Evolutionary conservation across 2,113 vertebrate species (phyloP).

Genomic region (Ardeotis arabs): DNA sequence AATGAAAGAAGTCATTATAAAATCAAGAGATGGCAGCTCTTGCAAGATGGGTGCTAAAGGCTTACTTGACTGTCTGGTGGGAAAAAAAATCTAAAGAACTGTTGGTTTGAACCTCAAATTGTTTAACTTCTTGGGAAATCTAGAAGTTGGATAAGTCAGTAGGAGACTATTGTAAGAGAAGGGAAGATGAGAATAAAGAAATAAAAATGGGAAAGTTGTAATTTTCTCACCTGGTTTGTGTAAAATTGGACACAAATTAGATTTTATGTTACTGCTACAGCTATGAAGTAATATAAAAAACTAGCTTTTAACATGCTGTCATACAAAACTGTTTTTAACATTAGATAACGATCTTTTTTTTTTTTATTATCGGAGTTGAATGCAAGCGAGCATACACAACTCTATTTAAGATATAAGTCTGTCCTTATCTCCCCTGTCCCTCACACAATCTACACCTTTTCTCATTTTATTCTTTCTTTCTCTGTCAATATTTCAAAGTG

Average conservation of each 20-base stretch:
- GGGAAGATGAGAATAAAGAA: background rate
- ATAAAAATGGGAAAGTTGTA: background rate
- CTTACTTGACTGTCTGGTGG: background rate
- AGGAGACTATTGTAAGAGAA: background rate
- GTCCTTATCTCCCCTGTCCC: background rate
- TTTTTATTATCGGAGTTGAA: slow-evolving; percentile 19
- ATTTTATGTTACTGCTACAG: slow-evolving; percentile 31
- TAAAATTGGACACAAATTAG: slow-evolving; percentile 38
- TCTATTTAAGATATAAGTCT: slow-evolving; percentile 12
- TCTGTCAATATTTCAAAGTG: background rate
- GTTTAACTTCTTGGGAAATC: background rate
- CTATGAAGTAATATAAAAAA: slow-evolving; percentile 47
- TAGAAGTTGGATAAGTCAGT: background rate
- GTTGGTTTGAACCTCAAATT: background rate
- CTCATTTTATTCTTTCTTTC: background rate
- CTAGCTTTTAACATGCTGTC: slow-evolving; percentile 51
- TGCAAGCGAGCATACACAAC: background rate
- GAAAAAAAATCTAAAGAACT: background rate
- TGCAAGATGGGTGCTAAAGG: background rate
- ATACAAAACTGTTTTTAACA: slow-evolving; percentile 46
- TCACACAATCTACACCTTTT: background rate
- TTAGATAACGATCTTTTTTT: background rate
- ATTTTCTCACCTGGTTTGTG: background rate
- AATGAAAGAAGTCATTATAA: background rate
- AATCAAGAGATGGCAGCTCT: background rate